Conservation (phyloP, 2,113 vertebrate genomes). For the Brachypodius melanocephalos region DNA sequence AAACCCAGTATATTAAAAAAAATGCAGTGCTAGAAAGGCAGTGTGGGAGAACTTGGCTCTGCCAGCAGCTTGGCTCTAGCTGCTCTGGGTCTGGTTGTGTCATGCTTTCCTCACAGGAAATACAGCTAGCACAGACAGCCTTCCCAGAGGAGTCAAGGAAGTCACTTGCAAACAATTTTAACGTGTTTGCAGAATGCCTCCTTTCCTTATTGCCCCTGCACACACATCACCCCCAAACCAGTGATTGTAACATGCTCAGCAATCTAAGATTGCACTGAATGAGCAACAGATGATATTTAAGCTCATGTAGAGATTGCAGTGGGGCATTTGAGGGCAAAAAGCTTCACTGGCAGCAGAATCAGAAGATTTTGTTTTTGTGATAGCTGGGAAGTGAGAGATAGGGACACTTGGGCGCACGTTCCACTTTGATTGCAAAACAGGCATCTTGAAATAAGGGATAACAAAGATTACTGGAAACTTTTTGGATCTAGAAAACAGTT, state of each 20-base stretch:
- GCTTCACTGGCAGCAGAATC: neutral
- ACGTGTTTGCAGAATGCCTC: neutral
- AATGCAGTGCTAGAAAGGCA: neutral
- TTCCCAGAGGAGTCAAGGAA: slow-evolving; percentile 23
- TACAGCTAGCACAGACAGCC: neutral
- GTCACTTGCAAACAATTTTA: neutral
- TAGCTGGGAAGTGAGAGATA: neutral
- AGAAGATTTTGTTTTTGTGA: neutral
- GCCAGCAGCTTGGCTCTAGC: neutral
- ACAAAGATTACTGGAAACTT: slow-evolving; percentile 11
- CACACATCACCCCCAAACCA: neutral
- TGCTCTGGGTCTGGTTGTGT: neutral
- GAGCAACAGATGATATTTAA: neutral
- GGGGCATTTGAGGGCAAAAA: neutral
- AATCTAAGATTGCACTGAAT: neutral
- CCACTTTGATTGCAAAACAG: slow-evolving; percentile 32
- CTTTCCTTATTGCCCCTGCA: neutral
- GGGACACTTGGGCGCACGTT: neutral
- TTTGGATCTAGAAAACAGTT: neutral
- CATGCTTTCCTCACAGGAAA: neutral
- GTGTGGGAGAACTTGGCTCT: slow-evolving; percentile 1
- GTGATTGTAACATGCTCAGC: accelerated
- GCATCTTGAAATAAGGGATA: neutral
- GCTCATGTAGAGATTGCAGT: neutral
- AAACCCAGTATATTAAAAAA: neutral